phyloP scores from a whole-genome alignment of 2,888 invertebrate species.

The Drosophila atroscutellata region DNA sequence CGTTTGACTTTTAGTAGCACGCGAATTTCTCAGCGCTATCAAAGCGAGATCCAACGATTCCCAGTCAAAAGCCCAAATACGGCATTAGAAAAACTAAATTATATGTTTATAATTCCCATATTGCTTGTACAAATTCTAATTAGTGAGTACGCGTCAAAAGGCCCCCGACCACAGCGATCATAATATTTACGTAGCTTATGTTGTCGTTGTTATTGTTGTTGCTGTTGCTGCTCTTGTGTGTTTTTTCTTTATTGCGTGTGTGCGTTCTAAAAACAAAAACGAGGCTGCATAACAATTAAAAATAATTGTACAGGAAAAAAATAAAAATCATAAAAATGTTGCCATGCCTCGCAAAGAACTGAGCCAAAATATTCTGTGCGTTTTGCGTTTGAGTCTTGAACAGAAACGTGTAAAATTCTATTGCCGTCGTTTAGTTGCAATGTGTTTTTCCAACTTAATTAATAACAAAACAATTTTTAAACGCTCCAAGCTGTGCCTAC shows the following conservation, averaged over 20 bases:
- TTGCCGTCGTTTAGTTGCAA: conserved; percentile 32
- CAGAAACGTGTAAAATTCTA: conserved; percentile 44
- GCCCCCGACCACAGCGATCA: conserved; percentile 24
- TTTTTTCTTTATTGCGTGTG: conserved; percentile 15
- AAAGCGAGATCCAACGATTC: conserved; percentile 50
- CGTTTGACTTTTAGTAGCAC: conserved; percentile 78
- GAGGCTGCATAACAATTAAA: conserved; percentile 65
- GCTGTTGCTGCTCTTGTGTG: conserved; percentile 1
- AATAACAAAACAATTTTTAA: conserved; percentile 45
- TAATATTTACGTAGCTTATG: conserved; percentile 50
- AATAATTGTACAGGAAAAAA: conserved; percentile 49
- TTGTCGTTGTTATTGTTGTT: conserved; percentile 16
- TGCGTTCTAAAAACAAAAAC: conserved; percentile 54
- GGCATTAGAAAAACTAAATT: conserved; percentile 57
- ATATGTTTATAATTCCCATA: conserved; percentile 77
- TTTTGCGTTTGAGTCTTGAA: conserved; percentile 23
- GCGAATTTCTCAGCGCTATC: conserved; percentile 74
- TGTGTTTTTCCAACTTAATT: conserved; percentile 52
- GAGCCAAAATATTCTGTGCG: conserved; percentile 44
- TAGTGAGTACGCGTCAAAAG: conserved; percentile 70
- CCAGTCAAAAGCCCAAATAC: conserved; percentile 52
- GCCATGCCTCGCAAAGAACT: conserved; percentile 47
- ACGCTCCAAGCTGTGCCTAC: conserved; percentile 46
- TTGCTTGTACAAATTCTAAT: conserved; percentile 74
- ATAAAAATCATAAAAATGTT: conserved; percentile 48